Base-by-base conservation (phyloP, 1,140 invertebrate genomes). In the Leptonema lineaticorne region DNA sequence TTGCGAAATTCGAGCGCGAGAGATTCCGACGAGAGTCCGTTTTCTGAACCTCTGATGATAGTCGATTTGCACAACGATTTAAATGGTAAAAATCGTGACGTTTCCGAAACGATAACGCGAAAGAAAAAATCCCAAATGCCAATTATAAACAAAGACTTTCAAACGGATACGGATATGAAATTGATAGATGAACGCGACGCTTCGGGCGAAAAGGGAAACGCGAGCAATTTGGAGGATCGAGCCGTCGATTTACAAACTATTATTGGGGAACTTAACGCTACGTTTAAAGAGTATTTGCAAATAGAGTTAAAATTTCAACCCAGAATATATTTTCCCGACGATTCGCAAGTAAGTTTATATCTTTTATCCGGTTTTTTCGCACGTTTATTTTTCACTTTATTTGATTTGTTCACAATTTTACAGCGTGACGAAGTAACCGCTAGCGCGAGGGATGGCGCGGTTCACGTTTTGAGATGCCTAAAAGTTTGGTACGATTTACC, bases 401-500 rank as follows among this genome's bases (percentile, higher is more conserved):
- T 46, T 5, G 22, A 24, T n/a, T n/a, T 18, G 11, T 65, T 65
- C 3, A 1, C 9, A 30, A 50, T 57, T 63, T 7, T 9, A 18
- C 73, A 80, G 75, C 74, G 74, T 48, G 85, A 86, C 41, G 90
- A 91, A 73, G 88, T 91, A 74, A 89, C 89, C 33, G 86, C 86
- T 62, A 87, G 86, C 20, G 88, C 88, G 50, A 82, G 91, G 2
- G 90, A 92, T 80, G 89, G 88, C 53, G 89, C 90, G 1, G 90
- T 89, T 6, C 89, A 92, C 77, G 89, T 91, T 71, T 80, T 92
- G 73, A 85, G 90, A 66, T 92, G 90, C 76, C 83, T 93, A 37
- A 92, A 92, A 79, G 87, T 92, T 69, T 91, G 90, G 90, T 93
- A 90, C 76, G 90, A 92, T 76, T 77, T 92, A 74, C 89, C 90